Evolutionary conservation across 2,113 vertebrate species (phyloP).

Genomic region (Pangasianodon gigas): DNA sequence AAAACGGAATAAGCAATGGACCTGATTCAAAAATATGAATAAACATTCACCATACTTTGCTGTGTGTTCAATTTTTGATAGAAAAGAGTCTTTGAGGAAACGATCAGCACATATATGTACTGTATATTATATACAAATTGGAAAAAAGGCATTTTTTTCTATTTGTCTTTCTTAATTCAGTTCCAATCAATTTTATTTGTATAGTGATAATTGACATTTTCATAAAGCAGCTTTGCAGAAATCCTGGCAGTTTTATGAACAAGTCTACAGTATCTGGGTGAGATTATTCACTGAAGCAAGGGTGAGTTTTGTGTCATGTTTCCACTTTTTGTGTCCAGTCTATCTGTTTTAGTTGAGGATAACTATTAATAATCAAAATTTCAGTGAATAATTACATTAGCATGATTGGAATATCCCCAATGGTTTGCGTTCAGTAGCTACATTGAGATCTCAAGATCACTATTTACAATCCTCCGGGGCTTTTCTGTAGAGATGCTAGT

Average conservation of each 20-base stretch:
- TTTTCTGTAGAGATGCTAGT: neutral
- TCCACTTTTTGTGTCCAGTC: neutral
- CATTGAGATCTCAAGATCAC: neutral
- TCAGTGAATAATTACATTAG: neutral
- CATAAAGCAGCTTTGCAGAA: neutral
- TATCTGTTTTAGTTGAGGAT: neutral
- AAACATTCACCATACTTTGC: constrained; percentile 34
- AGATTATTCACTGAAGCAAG: neutral
- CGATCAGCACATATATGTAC: neutral
- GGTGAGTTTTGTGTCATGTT: neutral
- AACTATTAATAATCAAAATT: neutral
- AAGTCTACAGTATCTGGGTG: neutral
- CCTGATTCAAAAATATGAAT: constrained; percentile 38
- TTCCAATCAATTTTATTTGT: neutral
- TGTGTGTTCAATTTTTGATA: neutral
- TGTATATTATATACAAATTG: neutral
- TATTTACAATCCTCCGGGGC: neutral
- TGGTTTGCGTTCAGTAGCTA: neutral
- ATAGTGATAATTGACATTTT: neutral
- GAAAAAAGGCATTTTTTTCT: neutral
- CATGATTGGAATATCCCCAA: neutral
- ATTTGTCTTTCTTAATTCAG: neutral
- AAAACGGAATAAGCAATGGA: constrained; percentile 49
- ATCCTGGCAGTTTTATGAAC: neutral
- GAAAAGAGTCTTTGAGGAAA: constrained; percentile 25